Base-by-base conservation (phyloP, 2,113 vertebrate genomes). In the Strigops habroptila region DNA sequence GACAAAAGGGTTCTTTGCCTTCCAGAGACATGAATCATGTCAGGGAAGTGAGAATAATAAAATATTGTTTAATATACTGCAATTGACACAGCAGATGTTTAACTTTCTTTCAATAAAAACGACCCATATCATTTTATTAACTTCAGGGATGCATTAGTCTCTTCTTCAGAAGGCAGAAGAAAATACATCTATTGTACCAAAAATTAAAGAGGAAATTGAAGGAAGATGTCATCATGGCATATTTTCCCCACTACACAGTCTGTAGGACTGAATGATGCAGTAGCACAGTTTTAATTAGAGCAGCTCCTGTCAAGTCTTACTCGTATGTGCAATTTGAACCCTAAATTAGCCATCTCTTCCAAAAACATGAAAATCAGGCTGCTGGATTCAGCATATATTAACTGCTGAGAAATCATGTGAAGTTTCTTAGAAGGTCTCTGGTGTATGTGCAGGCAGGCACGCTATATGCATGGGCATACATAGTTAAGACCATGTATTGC, bases 391-490 rank as follows among this genome's bases (percentile, higher is more conserved):
- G 63, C 9, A 3, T 4, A 0, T 4, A 2, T 18, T 48, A 51
- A 21, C 63, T 33, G 5, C 55, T 44, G 51, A 18, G 76, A 4
- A n/a, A 12, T 11, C 4, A 14, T 0, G 5, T 0, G 2, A 15
- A 22, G 30, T 5, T 2, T 28, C n/a, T 11, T 28, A 18, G 28
- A 9, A 2, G 11, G n/a, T 14, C 35, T 7, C 5, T 30, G 18
- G 27, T 18, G 27, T 7, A 7, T 0, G 2, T 15, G 6, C 5
- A 35, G 80, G n/a, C 48, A 44, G 62, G 46, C 43, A 10, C 14
- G 0, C 4, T 21, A 0, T 0, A 1, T 3, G 3, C 1, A 3
- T 7, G 60, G 64, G 2, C 16, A 1, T 0, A 0, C 0, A 0
- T 1, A 14, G 44, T 11, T 25, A 15, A 10, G 39, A 41, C 27